A percentile compares a stretch with the other conserved stretches of the same genome.
Conservation (phyloP, 2,888 invertebrate genomes). For the Cataglyphis livida region DNA sequence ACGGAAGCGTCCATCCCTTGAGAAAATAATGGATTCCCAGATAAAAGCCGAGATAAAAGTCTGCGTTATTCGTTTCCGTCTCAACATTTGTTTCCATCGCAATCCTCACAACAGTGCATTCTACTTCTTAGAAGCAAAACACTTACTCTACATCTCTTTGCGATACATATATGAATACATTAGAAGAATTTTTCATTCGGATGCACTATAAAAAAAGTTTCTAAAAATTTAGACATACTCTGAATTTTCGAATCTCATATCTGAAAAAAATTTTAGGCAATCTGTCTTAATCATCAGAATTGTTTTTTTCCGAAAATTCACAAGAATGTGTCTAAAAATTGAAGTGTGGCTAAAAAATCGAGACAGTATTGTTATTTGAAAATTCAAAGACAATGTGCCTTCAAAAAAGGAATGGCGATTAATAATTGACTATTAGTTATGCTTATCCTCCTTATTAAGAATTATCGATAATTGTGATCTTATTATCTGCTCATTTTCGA, state of each 20-base stretch:
- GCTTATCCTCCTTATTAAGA: not conserved
- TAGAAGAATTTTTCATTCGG: not conserved
- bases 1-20: not conserved
- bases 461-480: not conserved
- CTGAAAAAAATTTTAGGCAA: too few species aligned
- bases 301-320: too few species aligned
- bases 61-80: not conserved
- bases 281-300: too few species aligned
- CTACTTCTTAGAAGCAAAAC: not conserved
- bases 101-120: not conserved
- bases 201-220: not conserved
- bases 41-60: constrained; percentile 12
- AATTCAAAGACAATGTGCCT: too few species aligned
- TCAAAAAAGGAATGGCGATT: not conserved
- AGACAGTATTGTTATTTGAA: too few species aligned
- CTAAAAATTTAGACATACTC: too few species aligned
- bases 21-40: constrained; percentile 7
- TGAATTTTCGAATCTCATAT: too few species aligned
- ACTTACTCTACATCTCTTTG: not conserved
- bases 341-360: too few species aligned
- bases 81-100: not conserved
- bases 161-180: not conserved
- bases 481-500: not conserved
- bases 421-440: not conserved
- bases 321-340: too few species aligned